Conservation (phyloP, 2,888 invertebrate genomes). For the Andricus curvator region DNA sequence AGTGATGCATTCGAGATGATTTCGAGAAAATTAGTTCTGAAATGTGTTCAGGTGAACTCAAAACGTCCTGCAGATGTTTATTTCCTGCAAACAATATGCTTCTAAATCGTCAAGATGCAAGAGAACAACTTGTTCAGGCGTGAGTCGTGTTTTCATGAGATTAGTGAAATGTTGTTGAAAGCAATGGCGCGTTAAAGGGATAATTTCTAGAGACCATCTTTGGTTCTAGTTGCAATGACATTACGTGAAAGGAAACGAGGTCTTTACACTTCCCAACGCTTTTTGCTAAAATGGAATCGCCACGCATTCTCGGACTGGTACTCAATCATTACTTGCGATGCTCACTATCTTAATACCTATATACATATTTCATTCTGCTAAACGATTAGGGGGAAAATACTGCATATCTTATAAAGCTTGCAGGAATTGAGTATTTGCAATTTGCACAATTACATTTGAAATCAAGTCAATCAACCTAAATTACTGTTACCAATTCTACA, state of each 20-base stretch:
- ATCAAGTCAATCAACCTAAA: neutral
- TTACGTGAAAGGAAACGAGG: slow-evolving; percentile 13
- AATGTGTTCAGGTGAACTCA: too few relatives aligned
- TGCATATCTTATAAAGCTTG: neutral
- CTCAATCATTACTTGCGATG: neutral
- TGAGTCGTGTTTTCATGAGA: slow-evolving; percentile 1
- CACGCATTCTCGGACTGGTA: neutral
- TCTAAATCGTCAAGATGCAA: too few relatives aligned
- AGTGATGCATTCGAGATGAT: too few relatives aligned
- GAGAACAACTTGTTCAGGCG: neutral
- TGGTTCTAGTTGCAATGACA: slow-evolving; percentile 4
- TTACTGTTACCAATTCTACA: too few relatives aligned
- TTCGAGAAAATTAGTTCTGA: too few relatives aligned
- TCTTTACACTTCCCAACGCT: slow-evolving; percentile 21
- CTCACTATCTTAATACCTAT: neutral
- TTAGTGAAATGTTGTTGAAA: neutral
- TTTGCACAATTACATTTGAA: neutral
- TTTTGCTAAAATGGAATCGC: slow-evolving; percentile 7
- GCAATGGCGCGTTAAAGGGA: neutral
- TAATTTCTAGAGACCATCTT: neutral
- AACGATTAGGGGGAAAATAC: neutral
- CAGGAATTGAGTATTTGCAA: neutral
- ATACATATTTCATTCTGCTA: neutral
- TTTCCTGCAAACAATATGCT: too few relatives aligned
- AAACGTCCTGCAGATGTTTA: too few relatives aligned